phyloP scores from a whole-genome alignment of 2,888 invertebrate genomes.

The Andrena dorsata region DNA sequence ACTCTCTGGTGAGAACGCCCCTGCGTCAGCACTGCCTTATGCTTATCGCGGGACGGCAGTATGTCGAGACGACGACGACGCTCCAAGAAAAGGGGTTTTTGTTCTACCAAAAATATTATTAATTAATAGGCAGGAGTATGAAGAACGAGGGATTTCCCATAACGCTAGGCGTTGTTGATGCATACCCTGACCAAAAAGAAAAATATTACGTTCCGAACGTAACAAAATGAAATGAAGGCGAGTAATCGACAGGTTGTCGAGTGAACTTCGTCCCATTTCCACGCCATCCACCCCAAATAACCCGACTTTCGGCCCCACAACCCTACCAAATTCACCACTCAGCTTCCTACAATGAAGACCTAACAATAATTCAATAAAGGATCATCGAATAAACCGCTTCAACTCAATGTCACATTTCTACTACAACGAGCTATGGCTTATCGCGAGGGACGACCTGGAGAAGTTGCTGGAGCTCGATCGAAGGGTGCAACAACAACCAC shows the following conservation, averaged over 20 bases:
- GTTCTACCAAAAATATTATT: no score
- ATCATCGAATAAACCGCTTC: neutral
- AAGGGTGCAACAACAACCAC: slow-evolving; percentile 44
- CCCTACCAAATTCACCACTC: slow-evolving; percentile 27
- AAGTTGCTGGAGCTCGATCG: slow-evolving; percentile 73
- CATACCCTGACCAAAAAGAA: no score
- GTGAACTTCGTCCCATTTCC: slow-evolving; percentile 27
- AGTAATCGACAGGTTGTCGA: slow-evolving; percentile 6
- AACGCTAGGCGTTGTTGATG: no score
- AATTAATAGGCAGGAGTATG: no score
- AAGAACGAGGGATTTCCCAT: no score
- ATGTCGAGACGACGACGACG: no score
- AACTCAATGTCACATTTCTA: slow-evolving; percentile 74
- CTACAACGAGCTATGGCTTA: slow-evolving; percentile 77
- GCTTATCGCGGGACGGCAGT: no score
- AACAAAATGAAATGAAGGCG: slow-evolving; percentile 12
- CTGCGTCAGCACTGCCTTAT: no score
- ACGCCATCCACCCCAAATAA: slow-evolving; percentile 13
- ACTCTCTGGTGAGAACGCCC: no score
- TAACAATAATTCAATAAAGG: neutral
- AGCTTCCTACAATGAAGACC: neutral
- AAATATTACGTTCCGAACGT: no score
- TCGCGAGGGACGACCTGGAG: slow-evolving; percentile 72
- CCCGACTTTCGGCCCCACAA: slow-evolving; percentile 21
- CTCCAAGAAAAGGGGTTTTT: no score